phyloP scores from a whole-genome alignment of 2,113 vertebrate genomes.

The Colistium nudipinnis region DNA sequence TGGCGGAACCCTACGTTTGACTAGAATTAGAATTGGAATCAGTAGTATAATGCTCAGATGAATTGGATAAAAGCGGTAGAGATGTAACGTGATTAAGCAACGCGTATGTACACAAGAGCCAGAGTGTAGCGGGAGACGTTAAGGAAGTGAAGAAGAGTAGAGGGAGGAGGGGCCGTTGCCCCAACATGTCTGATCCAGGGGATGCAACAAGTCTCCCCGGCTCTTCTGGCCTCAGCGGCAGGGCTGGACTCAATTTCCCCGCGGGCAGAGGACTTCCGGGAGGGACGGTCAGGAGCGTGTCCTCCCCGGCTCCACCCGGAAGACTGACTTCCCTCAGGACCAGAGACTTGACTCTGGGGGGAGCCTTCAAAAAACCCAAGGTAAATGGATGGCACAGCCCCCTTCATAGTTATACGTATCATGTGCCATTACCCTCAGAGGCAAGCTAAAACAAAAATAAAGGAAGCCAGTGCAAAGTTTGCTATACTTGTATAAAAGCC shows the following conservation, averaged over 20 bases:
- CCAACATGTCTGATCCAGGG: constrained; percentile 60
- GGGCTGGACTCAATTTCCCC: constrained; percentile 13
- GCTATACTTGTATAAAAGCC: no score
- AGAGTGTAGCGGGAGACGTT: no score
- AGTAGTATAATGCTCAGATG: no score
- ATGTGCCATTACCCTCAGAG: no score
- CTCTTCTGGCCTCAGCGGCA: constrained; percentile 41
- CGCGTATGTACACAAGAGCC: no score
- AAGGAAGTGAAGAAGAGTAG: neutral
- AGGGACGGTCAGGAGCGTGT: constrained; percentile 46
- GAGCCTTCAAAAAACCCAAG: constrained; percentile 76
- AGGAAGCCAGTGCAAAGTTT: no score
- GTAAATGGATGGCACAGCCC: constrained; percentile 20
- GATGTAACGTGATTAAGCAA: no score
- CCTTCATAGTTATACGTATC: no score
- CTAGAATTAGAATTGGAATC: no score
- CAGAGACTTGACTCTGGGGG: constrained; percentile 81
- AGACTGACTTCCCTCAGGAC: constrained; percentile 79
- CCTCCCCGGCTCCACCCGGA: constrained; percentile 63
- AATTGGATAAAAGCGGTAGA: no score
- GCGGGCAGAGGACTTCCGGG: constrained; percentile 51
- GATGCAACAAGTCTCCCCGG: constrained; percentile 30
- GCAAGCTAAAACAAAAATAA: no score
- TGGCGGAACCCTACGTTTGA: no score
- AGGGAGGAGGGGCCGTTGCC: fast-evolving